These are phyloP conservation scores for Stenolophus ochropezus DNA, from an alignment of 2,888 invertebrate genomes.

Conservation along the genomic window DNA sequence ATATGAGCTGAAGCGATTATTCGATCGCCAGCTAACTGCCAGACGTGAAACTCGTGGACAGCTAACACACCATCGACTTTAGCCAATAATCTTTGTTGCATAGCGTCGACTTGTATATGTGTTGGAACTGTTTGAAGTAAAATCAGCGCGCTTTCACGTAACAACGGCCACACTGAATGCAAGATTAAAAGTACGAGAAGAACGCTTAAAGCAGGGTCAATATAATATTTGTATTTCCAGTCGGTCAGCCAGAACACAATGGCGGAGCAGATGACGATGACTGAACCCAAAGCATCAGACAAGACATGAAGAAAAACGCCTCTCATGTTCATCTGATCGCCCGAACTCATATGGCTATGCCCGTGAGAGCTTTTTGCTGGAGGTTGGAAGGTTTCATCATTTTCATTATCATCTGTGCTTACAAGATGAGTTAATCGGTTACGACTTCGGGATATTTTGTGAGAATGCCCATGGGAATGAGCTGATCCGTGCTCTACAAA, in stretches of 20 bases:
- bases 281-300: conserved; percentile 96
- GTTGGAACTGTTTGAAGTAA: conserved; percentile 98
- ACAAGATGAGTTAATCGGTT: conserved; percentile 78
- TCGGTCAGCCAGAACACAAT: conserved; percentile 83
- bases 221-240: conserved; percentile 89
- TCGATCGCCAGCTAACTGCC: conserved; percentile 97
- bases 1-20: conserved; percentile 99
- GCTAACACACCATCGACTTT: conserved; percentile 96
- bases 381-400: conserved; percentile 78
- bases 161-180: conserved; percentile 92
- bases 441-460: conserved; percentile 77
- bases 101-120: conserved; percentile 95
- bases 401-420: conserved; percentile 83
- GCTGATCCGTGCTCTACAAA: conserved; percentile 83
- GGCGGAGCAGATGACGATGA: conserved; percentile 93
- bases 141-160: conserved; percentile 95
- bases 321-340: conserved; percentile 97
- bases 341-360: conserved; percentile 77
- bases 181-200: conserved; percentile 90
- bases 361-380: conserved; percentile 71
- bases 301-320: conserved; percentile 99
- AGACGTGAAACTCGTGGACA: conserved; percentile 98
- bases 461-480: conserved; percentile 79
- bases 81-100: conserved; percentile 89
- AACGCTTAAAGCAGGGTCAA: conserved; percentile 96